Evolutionary conservation across 2,797 vertebrate species (phyloP), one percentile per base, ranked within the genome.

Genomic region (Periophthalmus magnuspinnatus): DNA sequence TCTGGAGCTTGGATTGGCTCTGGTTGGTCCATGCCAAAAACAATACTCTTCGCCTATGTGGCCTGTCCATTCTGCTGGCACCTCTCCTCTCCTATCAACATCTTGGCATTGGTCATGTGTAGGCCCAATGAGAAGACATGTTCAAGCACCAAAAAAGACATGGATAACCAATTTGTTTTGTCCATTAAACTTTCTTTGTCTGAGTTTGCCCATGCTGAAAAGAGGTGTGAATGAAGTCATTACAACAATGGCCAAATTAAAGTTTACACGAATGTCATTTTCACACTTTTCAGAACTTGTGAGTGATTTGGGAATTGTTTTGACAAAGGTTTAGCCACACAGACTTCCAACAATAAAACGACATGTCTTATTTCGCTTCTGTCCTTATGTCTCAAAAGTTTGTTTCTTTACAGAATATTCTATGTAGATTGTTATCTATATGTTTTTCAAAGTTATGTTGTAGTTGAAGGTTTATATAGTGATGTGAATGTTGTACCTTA

Each of bases 1-100:
- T 90, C 88, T 91, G 90, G 79, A 63, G 74, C 81, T 88, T 89
- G 89, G 89, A 90, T 80, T 81, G 70, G 56, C 78, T 80, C 41
- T 41, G 76, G 56, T 72, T 67, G 0, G 59, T 81, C 74, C 61
- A 61, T 74, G 90, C 90, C 90, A 91, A 91, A 83, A 90, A 89
- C 83, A 91, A 88, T 87, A 88, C 76, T 88, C 76, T 76, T 82
- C 86, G 84, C 79, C 83, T 84, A 78, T 58, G 82, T 78, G 80
- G 83, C 80, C 79, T 81, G 85, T 81, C 79, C 76, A 64, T 80
- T 84, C 71, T 75, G 65, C 74, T 88, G 86, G 85, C 87, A 86
- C 50, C 14, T 47, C 74, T 66, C 80, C 71, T 77, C 79, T 86
- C 84, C 75, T 74, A 73, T 68, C 48, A 57, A 74, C 56, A 65